Percentiles rank a stretch among this genome's conserved stretches.
phyloP scores from a whole-genome alignment of 1,140 invertebrate genomes.

The Phocides pigmalion region DNA sequence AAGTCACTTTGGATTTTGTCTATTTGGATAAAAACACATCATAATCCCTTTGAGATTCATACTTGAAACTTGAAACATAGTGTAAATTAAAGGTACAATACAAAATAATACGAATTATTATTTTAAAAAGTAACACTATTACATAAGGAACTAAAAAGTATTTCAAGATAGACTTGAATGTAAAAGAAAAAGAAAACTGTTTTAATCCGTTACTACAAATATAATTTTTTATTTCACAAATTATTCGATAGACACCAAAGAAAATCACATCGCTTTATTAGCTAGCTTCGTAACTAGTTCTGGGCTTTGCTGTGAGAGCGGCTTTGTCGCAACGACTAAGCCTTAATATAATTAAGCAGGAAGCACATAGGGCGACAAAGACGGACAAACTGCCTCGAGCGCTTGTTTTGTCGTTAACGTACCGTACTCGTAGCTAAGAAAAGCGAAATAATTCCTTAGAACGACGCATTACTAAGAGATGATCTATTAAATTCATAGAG shows the following conservation, averaged over 20 bases:
- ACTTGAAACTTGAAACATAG: no score
- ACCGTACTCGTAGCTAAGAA: neutral
- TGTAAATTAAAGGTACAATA: no score
- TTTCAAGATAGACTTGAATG: no score
- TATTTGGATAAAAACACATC: no score
- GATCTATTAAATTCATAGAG: neutral
- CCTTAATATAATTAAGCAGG: slow-evolving; percentile 33
- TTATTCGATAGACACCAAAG: slow-evolving; percentile 4
- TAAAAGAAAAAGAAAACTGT: no score
- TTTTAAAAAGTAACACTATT: no score
- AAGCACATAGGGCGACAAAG: slow-evolving; percentile 34
- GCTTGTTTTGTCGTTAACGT: slow-evolving; percentile 14
- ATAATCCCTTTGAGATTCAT: no score
- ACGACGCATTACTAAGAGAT: neutral
- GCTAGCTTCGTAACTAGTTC: slow-evolving; percentile 15
- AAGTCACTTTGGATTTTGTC: no score
- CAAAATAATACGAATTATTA: no score
- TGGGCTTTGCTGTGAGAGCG: slow-evolving; percentile 24
- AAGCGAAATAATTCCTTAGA: neutral
- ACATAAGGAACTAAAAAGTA: no score
- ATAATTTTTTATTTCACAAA: neutral
- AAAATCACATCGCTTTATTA: slow-evolving; percentile 27
- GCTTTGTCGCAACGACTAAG: slow-evolving; percentile 31
- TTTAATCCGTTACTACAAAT: neutral
- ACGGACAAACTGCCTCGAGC: slow-evolving; percentile 26